A percentile compares a stretch with the other conserved stretches of the same genome.
These are phyloP conservation scores for Semicossyphus pulcher DNA, from an alignment of 2,113 vertebrate genomes.

Conservation along the genomic window DNA sequence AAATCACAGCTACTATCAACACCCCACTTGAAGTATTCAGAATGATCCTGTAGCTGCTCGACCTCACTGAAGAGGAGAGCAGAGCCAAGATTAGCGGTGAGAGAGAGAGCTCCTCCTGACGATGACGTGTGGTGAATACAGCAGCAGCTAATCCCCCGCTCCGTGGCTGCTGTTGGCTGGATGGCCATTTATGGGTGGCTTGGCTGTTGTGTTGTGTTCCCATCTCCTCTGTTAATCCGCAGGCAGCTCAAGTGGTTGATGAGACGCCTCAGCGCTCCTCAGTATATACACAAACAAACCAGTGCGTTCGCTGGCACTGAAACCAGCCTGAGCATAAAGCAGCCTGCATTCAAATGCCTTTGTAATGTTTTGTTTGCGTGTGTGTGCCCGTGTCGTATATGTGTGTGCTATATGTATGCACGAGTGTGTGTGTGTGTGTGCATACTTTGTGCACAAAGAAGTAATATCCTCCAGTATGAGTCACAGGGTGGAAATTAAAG, in stretches of 20 bases:
- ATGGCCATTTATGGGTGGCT: constrained; percentile 73
- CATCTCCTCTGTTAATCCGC: constrained; percentile 69
- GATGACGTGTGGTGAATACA: constrained; percentile 57
- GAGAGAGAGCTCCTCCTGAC: constrained; percentile 46
- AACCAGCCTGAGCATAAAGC: constrained; percentile 38
- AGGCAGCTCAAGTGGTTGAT: constrained; percentile 66
- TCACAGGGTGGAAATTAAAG: constrained; percentile 76
- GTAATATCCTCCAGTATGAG: constrained; percentile 65
- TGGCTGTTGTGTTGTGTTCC: constrained; percentile 61
- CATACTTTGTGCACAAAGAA: constrained; percentile 36
- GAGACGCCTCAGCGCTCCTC: constrained; percentile 55
- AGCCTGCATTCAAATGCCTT: constrained; percentile 9
- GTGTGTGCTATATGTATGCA: background rate
- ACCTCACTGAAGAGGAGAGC: constrained; percentile 22
- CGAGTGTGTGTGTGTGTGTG: constrained; percentile 10
- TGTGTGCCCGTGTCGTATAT: background rate
- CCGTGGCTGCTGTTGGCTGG: constrained; percentile 56
- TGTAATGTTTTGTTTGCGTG: background rate
- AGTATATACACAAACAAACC: constrained; percentile 56
- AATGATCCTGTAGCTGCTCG: constrained; percentile 26
- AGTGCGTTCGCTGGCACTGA: constrained; percentile 27
- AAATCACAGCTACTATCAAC: constrained; percentile 31
- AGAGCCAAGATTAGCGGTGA: constrained; percentile 58
- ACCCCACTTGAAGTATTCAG: constrained; percentile 26
- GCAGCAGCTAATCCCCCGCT: constrained; percentile 68